These are phyloP conservation scores for Sceloporus undulatus DNA, from an alignment of 2,113 vertebrate species.

Conservation along the genomic window DNA sequence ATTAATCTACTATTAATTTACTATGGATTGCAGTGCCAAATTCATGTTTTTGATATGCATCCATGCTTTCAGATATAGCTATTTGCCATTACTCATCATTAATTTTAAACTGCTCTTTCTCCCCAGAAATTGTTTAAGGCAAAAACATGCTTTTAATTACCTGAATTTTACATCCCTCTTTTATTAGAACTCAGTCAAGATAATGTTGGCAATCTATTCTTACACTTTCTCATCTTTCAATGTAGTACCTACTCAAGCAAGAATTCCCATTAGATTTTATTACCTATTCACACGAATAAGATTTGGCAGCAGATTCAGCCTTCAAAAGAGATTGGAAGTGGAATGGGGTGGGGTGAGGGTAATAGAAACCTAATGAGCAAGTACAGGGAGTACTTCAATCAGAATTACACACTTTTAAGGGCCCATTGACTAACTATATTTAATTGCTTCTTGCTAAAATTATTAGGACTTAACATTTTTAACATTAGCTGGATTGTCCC, in stretches of 20 bases:
- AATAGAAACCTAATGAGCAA: background rate
- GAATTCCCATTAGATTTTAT: conserved; percentile 8
- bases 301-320: background rate
- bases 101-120: conserved; percentile 17
- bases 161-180: background rate
- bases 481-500: background rate
- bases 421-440: background rate
- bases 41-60: conserved; percentile 15
- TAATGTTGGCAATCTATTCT: background rate
- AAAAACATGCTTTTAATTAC: background rate
- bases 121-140: background rate
- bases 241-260: background rate
- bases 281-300: background rate
- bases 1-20: conserved; percentile 63
- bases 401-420: background rate
- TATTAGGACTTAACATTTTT: background rate
- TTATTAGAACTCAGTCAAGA: conserved; percentile 2
- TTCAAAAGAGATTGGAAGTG: background rate
- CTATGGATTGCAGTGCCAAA: conserved; percentile 54
- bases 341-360: too few relatives aligned
- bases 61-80: conserved; percentile 41
- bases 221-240: background rate
- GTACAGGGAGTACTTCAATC: background rate
- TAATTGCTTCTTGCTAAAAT: background rate
- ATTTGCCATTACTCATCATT: conserved; percentile 29